Percentiles rank a stretch among this genome's conserved stretches.
phyloP scores from a whole-genome alignment of 2,113 vertebrate species.

The Saccopteryx leptura region DNA sequence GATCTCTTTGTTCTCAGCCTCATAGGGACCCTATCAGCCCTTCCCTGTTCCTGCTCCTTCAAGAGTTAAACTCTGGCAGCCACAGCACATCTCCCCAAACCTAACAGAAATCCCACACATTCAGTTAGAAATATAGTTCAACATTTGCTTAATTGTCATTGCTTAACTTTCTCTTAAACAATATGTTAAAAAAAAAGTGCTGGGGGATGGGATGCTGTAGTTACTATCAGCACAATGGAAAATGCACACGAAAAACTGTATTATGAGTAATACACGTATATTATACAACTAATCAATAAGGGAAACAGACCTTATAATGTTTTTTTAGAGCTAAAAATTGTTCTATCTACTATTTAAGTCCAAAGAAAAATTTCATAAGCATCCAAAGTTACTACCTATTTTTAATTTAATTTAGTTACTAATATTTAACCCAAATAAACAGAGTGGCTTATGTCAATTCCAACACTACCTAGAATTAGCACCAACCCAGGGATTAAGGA shows the following conservation, averaged over 20 bases:
- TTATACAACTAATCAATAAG: accelerated
- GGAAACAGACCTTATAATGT: no score
- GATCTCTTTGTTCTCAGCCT: no score
- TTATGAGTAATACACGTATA: neutral
- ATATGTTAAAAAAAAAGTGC: no score
- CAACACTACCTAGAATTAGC: accelerated
- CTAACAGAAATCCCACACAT: neutral
- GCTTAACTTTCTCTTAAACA: neutral
- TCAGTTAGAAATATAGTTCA: neutral
- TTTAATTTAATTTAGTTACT: neutral
- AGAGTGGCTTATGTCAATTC: no score
- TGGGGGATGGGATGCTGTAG: accelerated
- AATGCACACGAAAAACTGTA: neutral
- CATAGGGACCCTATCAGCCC: no score
- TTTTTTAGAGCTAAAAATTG: neutral
- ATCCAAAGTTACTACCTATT: neutral
- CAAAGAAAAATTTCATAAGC: neutral
- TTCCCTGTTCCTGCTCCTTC: no score
- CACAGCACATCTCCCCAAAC: no score
- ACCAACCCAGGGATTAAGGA: neutral
- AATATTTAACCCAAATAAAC: neutral
- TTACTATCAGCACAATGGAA: neutral
- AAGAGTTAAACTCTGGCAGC: no score
- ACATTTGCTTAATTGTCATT: neutral
- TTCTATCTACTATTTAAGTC: neutral